Evolutionary conservation across 2,797 vertebrate genomes (phyloP).

Genomic region (Eurystomus glaucurus): DNA sequence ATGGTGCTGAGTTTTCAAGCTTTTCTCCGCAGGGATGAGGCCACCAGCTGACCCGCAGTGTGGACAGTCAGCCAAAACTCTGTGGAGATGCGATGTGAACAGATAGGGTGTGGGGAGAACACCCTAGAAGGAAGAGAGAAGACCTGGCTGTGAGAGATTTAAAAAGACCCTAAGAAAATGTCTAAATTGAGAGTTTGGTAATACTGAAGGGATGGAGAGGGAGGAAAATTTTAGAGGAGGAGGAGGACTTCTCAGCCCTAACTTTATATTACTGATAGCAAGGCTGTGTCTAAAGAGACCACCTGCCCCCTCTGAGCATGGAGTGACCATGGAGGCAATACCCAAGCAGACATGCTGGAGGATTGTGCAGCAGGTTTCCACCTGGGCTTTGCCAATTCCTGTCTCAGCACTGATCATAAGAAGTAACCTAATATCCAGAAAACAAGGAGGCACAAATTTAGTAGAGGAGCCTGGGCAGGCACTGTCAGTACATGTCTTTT

Average conservation of each 20-base stretch:
- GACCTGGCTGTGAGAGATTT: background rate
- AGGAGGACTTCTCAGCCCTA: background rate
- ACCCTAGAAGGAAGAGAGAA: background rate
- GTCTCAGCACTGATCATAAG: background rate
- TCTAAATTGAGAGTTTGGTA: background rate
- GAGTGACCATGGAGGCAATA: rapidly evolving
- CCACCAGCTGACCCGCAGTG: background rate
- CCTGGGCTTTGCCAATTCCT: background rate
- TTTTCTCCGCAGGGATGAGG: background rate
- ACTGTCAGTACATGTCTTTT: background rate
- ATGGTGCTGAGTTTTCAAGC: background rate
- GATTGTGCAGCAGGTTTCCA: background rate
- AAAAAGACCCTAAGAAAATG: background rate
- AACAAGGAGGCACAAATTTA: background rate
- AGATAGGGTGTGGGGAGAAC: background rate
- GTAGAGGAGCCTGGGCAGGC: background rate
- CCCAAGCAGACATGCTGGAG: background rate
- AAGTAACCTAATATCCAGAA: background rate
- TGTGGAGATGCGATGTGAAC: background rate
- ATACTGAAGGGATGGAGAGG: background rate
- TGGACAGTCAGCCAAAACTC: background rate
- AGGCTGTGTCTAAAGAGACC: background rate
- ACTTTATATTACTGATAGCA: background rate
- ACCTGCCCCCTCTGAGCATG: background rate
- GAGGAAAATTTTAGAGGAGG: background rate